These are phyloP conservation scores for Ctenodactylus gundi DNA, from an alignment of 2,113 vertebrate species.

Conservation along the genomic window DNA sequence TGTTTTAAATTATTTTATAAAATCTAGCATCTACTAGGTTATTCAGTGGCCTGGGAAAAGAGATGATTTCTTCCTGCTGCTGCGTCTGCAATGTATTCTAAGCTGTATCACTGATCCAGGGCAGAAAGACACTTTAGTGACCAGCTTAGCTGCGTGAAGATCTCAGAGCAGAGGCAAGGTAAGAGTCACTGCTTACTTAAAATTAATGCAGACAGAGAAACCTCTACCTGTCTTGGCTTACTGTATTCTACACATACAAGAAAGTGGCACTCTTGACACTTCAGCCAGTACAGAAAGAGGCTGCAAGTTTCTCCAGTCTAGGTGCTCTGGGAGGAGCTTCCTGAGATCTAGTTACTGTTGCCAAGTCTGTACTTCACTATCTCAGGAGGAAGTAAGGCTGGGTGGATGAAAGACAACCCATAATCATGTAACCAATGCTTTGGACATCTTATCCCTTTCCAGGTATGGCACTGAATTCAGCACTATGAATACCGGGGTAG, in stretches of 20 bases:
- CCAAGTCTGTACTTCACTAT: background rate
- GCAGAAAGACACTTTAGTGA: background rate
- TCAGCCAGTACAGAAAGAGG: background rate
- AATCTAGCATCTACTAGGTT: background rate
- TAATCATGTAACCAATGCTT: background rate
- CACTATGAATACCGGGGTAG: background rate
- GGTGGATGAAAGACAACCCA: conserved; percentile 13
- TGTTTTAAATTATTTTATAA: background rate
- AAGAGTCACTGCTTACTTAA: background rate
- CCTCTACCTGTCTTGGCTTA: background rate
- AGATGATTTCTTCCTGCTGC: background rate
- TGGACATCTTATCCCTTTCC: background rate
- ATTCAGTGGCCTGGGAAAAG: background rate
- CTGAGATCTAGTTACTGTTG: conserved; percentile 17
- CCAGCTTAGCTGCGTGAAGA: background rate
- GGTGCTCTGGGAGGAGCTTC: background rate
- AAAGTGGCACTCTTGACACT: background rate
- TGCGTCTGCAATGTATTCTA: background rate
- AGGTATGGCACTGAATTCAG: background rate
- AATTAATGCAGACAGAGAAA: background rate
- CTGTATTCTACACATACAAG: background rate
- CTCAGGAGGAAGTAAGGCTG: background rate
- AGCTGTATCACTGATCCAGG: background rate
- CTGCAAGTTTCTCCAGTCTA: background rate
- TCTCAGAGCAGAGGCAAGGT: background rate